phyloP scores from a whole-genome alignment of 2,113 vertebrate genomes.

The Zingel zingel region DNA sequence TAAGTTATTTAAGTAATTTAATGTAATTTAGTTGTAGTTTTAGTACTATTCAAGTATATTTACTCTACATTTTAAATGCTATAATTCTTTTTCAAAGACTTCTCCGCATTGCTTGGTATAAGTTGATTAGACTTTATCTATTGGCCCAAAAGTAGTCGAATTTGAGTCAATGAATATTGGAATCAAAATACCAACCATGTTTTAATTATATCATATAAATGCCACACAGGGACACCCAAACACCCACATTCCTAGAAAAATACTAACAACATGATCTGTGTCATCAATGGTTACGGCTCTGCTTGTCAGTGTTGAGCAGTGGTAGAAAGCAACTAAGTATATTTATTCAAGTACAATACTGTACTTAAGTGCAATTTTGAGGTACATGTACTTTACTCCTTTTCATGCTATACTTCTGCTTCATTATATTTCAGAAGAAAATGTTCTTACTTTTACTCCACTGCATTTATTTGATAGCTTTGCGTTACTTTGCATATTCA shows the following conservation, averaged over 20 bases:
- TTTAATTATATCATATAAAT: background rate
- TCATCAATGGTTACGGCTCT: background rate
- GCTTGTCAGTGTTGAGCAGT: background rate
- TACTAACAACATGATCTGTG: background rate
- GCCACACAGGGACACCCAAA: background rate
- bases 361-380: background rate
- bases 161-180: background rate
- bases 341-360: background rate
- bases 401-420: background rate
- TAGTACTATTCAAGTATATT: background rate
- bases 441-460: background rate
- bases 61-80: background rate
- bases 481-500: background rate
- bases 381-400: background rate
- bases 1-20: background rate
- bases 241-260: background rate
- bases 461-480: background rate
- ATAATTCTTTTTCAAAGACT: background rate
- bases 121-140: background rate
- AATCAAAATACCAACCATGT: background rate
- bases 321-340: background rate
- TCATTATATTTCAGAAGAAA: background rate
- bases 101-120: background rate
- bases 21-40: background rate
- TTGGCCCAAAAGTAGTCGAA: background rate